Percentiles rank a stretch among this genome's conserved stretches.
Conservation (phyloP, 2,113 vertebrate species). For the Heptranchias perlo region DNA sequence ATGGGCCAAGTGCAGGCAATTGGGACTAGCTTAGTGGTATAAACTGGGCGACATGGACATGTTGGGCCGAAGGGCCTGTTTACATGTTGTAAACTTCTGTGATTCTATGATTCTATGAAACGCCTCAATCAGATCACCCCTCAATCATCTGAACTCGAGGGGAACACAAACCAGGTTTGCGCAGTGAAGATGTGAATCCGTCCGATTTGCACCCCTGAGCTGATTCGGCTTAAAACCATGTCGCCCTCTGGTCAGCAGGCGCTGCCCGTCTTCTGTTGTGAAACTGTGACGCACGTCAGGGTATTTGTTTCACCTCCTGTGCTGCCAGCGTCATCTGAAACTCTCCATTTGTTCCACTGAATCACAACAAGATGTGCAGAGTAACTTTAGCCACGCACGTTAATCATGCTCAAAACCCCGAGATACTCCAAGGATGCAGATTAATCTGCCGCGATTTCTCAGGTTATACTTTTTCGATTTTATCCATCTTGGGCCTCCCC, state of each 20-base stretch:
- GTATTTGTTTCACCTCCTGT: neutral
- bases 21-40: no score
- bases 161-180: neutral
- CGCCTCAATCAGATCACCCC: neutral
- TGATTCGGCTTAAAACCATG: neutral
- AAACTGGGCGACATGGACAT: no score
- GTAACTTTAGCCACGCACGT: neutral
- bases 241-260: neutral
- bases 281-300: neutral
- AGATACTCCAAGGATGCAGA: neutral
- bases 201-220: neutral
- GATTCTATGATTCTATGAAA: no score
- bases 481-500: neutral
- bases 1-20: no score
- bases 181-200: no score
- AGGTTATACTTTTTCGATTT: no score
- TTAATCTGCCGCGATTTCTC: neutral
- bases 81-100: no score
- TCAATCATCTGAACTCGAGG: neutral
- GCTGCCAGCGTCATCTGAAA: slow-evolving; percentile 3
- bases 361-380: neutral
- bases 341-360: slow-evolving; percentile 23
- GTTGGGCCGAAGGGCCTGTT: no score
- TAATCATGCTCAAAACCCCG: neutral
- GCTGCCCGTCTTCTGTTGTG: neutral